Evolutionary conservation across 2,797 vertebrate genomes (phyloP), one percentile per base, ranked within the genome.

Genomic region (Smutsia temminckii): DNA sequence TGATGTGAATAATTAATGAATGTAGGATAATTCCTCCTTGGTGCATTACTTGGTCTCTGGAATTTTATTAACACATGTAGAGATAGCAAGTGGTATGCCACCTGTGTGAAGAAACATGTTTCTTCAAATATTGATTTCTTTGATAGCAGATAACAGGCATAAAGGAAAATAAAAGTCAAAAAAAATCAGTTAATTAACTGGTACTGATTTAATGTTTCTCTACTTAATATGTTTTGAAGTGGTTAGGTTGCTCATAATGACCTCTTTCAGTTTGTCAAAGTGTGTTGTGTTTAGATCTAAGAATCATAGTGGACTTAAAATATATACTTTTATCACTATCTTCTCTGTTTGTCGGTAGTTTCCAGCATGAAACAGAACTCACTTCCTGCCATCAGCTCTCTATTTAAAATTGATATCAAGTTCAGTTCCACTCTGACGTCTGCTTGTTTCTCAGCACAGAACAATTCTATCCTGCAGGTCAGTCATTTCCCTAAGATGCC

Each of bases 321-420:
- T 88, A 66, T 68, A 68, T 75, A 40, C 29, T 84, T 79, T 86
- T 85, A 40, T 91, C 68, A 74, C 46, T 66, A 17, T 92, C 80
- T 95, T 91, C 64, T 93, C 83, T 80, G 71, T 77, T 17, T 91
- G 85, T 64, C 92, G 55, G 85, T 93, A 86, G 66, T 75, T 95
- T 94, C 51, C 46, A 37, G 37, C 79, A 32, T 51, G 55, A 96
- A 96, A 34, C 85, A 86, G 75, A 93, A 68, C 64, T 66, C 32
- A 37, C 83, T 96, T 95, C 61, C 55, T 71, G n/a, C 93, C 94
- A 97, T 95, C 95, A 97, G 91, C 61, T 96, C 59, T 92, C 94
- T 86, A 32, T 88, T 95, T 94, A 91, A 92, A 89, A 92, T 68
- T 90, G 69, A 95, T 69, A 89, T 64, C 69, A 69, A 95, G 94